These are phyloP conservation scores for Yoshiicerus persimilis DNA, from an alignment of 1,140 invertebrate genomes.

Conservation along the genomic window DNA sequence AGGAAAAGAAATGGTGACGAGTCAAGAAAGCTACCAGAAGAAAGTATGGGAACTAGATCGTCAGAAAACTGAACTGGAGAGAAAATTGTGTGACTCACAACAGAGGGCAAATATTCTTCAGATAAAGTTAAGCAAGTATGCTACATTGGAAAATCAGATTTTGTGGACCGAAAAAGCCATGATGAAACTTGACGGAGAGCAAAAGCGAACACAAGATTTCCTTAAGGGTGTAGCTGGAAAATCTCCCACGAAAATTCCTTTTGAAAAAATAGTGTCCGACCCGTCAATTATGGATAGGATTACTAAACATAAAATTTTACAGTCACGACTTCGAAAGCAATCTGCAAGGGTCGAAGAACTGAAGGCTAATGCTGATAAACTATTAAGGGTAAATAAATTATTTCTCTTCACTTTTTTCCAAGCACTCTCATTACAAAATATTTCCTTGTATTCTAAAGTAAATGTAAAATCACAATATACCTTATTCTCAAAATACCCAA, in stretches of 20 bases:
- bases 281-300: slow-evolving; percentile 43
- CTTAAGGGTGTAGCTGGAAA: slow-evolving; percentile 16
- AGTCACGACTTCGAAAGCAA: slow-evolving; percentile 31
- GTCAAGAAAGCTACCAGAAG: slow-evolving; percentile 32
- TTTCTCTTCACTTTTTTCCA: no score
- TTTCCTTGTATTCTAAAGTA: background rate
- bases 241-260: slow-evolving; percentile 34
- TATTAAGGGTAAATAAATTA: slow-evolving; percentile 15
- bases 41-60: slow-evolving; percentile 39
- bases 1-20: background rate
- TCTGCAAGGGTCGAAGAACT: slow-evolving; percentile 27
- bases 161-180: slow-evolving; percentile 46
- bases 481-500: no score
- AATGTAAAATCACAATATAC: background rate
- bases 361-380: slow-evolving; percentile 4
- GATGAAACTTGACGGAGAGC: slow-evolving; percentile 37
- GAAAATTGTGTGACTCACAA: slow-evolving; percentile 27
- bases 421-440: no score
- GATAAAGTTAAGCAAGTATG: slow-evolving; percentile 29
- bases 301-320: slow-evolving; percentile 38
- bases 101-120: slow-evolving; percentile 33
- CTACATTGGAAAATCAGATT: slow-evolving; percentile 39
- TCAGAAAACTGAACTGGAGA: slow-evolving; percentile 22
- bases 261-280: slow-evolving; percentile 41
- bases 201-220: slow-evolving; percentile 13